Base-by-base conservation (phyloP, 2,797 vertebrate genomes). In the Spatula clypeata region DNA sequence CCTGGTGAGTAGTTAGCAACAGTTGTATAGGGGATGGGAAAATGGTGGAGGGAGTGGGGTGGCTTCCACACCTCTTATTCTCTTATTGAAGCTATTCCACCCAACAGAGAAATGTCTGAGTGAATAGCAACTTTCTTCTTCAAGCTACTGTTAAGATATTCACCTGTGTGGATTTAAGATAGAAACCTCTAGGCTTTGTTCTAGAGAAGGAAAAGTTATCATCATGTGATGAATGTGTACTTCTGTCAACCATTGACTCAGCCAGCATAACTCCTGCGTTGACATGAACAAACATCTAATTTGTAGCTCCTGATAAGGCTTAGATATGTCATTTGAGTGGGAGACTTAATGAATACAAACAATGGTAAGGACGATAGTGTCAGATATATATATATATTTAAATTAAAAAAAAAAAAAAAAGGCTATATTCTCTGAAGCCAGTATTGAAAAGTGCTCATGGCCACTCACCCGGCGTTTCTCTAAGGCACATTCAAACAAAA, bases 221-320 rank as follows among this genome's bases (percentile, higher is more conserved):
- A 13, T 53, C 19, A 11, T 2, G 31, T n/a, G 32, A 42, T 8
- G 32, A 66, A 38, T 1, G 0, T 7, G 3, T 19, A 19, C 16
- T 38, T 66, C 54, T 65, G 14, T 13, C 47, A 69, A 26, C 15
- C 47, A 38, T 5, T 23, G n/a, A 23, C 23, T 64, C 61, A 55
- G n/a, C 11, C 40, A 82, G 5, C 5, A n/a, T 24, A 38, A 36
- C 9, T 19, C 7, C n/a, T 75, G 1, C 4, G 3, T 34, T 34
- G 32, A 26, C 7, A 7, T 15, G 21, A 75, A 55, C 2, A 12
- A 54, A 40, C 0, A 0, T 20, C 27, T 44, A 15, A 54, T 79
- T 44, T 54, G 8, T 40, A 29, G 8, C 5, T 71, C 23, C 26
- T 23, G 19, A 13, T 12, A 26, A 53, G 20, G 6, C 3, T 77